phyloP scores from a whole-genome alignment of 1,140 invertebrate genomes.

The Apolygus lucorum region DNA sequence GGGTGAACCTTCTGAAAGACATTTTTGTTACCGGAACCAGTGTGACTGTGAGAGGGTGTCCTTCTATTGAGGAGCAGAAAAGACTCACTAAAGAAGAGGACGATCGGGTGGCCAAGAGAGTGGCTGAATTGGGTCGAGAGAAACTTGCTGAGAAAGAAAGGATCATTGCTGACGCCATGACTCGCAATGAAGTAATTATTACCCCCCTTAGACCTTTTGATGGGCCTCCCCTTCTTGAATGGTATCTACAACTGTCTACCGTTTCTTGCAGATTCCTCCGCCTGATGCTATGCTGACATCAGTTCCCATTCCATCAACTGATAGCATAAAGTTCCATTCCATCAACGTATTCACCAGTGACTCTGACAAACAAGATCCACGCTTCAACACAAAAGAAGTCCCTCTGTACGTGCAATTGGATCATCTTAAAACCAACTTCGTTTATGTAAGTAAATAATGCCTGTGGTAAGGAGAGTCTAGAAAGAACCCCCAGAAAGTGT shows the following conservation, averaged over 20 bases:
- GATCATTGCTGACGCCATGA: conserved; percentile 56
- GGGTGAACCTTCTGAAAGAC: conserved; percentile 57
- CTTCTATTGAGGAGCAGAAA: conserved; percentile 49
- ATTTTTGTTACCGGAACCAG: conserved; percentile 57
- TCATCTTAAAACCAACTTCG: conserved; percentile 72
- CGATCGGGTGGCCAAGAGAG: conserved; percentile 54
- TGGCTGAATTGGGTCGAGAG: conserved; percentile 50
- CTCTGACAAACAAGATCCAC: conserved; percentile 44
- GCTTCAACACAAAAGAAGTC: conserved; percentile 53
- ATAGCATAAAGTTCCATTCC: conserved; percentile 58
- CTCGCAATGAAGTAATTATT: conserved; percentile 59
- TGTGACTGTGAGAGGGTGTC: conserved; percentile 46
- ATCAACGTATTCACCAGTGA: conserved; percentile 51
- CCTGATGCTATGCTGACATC: conserved; percentile 56
- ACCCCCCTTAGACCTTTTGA: no score
- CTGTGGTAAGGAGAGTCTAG: no score
- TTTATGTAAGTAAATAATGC: conserved; percentile 77
- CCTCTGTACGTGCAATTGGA: conserved; percentile 69
- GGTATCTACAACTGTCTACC: no score
- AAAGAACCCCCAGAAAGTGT: no score
- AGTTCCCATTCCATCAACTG: conserved; percentile 57
- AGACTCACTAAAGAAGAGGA: conserved; percentile 56
- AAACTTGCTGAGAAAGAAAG: conserved; percentile 57
- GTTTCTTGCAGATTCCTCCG: conserved; percentile 47
- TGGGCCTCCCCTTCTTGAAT: no score